Evolutionary conservation across 2,888 invertebrate species (phyloP), one percentile per base, ranked within the genome.

Genomic region (Cabera pusaria): DNA sequence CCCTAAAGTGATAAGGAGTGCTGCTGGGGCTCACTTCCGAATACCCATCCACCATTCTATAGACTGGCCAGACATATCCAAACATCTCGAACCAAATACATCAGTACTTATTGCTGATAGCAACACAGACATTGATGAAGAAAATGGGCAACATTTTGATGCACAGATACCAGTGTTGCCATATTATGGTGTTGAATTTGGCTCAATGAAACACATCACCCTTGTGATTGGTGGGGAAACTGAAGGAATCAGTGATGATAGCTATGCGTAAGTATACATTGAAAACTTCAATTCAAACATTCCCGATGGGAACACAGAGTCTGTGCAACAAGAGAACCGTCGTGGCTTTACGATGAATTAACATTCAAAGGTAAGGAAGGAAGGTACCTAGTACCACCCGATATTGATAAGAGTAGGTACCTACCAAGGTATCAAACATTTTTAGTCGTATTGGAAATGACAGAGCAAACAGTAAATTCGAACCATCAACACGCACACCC

Each of bases 161-260:
- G 55, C 52, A 18, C 44, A 64, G 23, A 64, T 93, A 38, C 92
- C 93, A 10, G 68, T 92, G 16, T 44, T 91, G 24, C 92, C 93
- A 16, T 95, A 95, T 68, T 92, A 91, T 64, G 69, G 90, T 28
- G 72, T 92, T 0, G 84, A 93, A 56, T 94, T 90, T 72, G 64
- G 83, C 1, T 58, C 74, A 11, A 69, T 80, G 26, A 73, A 86
- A 11, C 90, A 93, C 50, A 89, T 92, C 12, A 91, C 94, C 14
- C 71, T 98, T 2, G 90, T 98, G 17, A 88, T 98, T 52, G 97
- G 97, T 6, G 97, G 97, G 4, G 98, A 98, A 82, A 96, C 96
- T 3, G 92, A 94, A 72, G 97, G 98, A 0, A 87, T 98, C n/a
- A 95, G 96, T 81, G 70, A 88, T 8, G 91, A 93, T 11, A 93